These are phyloP conservation scores for Cotesia typhae DNA, from an alignment of 1,140 invertebrate species.

Conservation along the genomic window DNA sequence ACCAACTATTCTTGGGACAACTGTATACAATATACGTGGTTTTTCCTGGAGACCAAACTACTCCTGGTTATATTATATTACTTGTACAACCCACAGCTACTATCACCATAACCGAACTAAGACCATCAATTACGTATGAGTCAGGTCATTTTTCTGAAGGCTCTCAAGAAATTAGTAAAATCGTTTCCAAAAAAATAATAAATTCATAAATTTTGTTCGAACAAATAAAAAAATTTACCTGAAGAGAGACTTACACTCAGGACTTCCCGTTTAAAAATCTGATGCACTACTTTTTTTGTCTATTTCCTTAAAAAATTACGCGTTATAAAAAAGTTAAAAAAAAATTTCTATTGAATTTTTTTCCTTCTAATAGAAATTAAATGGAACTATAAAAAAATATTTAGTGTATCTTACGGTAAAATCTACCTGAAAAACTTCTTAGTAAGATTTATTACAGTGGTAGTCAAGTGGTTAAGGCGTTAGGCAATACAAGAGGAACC, in stretches of 20 bases:
- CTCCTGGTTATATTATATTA: background rate
- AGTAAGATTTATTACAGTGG: slow-evolving; percentile 44
- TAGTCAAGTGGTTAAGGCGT: slow-evolving; percentile 20
- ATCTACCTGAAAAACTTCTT: slow-evolving; percentile 44
- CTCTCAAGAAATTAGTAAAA: background rate
- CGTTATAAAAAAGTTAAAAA: no score
- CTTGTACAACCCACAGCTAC: background rate
- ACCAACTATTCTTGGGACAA: slow-evolving; percentile 13
- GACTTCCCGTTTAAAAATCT: no score
- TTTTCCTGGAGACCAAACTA: slow-evolving; percentile 3
- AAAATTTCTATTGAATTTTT: background rate
- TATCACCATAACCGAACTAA: background rate
- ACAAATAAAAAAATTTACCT: no score
- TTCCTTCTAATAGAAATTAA: slow-evolving; percentile 1
- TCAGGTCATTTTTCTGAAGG: slow-evolving; percentile 8
- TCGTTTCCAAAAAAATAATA: no score
- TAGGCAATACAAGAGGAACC: background rate
- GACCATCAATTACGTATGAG: slow-evolving; percentile 11
- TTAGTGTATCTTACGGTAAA: slow-evolving; percentile 28
- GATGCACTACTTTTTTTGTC: background rate
- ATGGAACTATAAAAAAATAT: slow-evolving; percentile 19
- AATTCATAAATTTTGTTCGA: no score
- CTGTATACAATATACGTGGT: background rate
- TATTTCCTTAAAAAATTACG: background rate
- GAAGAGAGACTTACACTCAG: no score